Percentiles rank a stretch among this genome's conserved stretches.
phyloP scores from a whole-genome alignment of 2,797 vertebrate species.

The Florisuga fusca region DNA sequence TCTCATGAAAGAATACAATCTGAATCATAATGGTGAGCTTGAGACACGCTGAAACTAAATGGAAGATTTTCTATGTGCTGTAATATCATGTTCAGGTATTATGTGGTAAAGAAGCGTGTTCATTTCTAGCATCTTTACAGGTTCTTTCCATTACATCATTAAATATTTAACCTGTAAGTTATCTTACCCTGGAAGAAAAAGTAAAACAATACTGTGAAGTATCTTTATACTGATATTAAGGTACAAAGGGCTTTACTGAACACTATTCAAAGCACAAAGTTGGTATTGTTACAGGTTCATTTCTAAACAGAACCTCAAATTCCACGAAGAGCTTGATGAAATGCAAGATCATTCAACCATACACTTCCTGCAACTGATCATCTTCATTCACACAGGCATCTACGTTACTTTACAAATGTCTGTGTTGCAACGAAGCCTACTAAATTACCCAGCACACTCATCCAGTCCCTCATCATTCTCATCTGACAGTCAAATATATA shows the following conservation, averaged over 20 bases:
- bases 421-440: background rate
- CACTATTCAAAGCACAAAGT: background rate
- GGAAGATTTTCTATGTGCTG: background rate
- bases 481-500: background rate
- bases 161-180: constrained; percentile 56
- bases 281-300: constrained; percentile 15
- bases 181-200: constrained; percentile 47
- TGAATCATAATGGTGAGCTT: background rate
- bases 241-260: constrained; percentile 40
- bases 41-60: background rate
- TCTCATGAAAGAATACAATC: background rate
- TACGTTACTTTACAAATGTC: background rate
- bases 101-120: background rate
- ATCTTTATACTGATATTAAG: constrained; percentile 45
- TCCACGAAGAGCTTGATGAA: background rate
- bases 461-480: background rate
- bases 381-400: background rate
- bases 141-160: constrained; percentile 55
- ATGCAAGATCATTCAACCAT: background rate
- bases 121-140: constrained; percentile 30
- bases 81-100: constrained; percentile 30
- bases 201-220: constrained; percentile 59
- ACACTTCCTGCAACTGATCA: fast-evolving
- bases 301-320: constrained; percentile 13
- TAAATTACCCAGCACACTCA: background rate